A percentile compares a stretch with the other conserved stretches of the same genome.
Conservation (phyloP, 2,113 vertebrate species). For the Poecilia latipinna region DNA sequence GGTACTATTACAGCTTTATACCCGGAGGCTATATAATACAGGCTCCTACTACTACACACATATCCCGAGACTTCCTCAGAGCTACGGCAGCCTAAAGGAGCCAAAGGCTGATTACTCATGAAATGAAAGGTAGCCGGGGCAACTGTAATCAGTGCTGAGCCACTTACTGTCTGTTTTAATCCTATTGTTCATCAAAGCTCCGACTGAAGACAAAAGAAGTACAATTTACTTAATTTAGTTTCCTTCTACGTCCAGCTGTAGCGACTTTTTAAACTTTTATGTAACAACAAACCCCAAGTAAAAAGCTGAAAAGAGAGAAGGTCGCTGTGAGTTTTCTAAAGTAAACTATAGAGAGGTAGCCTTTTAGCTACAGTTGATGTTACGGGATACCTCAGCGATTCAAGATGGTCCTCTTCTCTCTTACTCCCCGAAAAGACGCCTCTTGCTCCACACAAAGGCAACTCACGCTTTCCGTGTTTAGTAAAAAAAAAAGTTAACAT, state of each 20-base stretch:
- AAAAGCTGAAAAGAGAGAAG: not conserved
- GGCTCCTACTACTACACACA: not conserved
- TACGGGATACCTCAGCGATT: conserved; percentile 40
- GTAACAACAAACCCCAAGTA: not conserved
- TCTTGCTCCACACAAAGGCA: not conserved
- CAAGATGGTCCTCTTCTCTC: conserved; percentile 15
- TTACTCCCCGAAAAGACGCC: not conserved
- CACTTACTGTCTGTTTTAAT: conserved; percentile 57
- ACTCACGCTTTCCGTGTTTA: not conserved
- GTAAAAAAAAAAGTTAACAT: not conserved
- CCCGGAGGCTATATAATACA: not conserved
- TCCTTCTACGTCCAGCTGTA: not conserved
- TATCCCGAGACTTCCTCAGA: not conserved
- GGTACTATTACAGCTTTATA: not conserved
- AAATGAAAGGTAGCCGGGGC: conserved; percentile 12
- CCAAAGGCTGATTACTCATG: not conserved
- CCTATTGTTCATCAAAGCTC: conserved; percentile 62
- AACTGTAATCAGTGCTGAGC: conserved; percentile 25
- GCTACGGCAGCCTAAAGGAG: not conserved
- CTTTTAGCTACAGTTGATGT: conserved; percentile 13
- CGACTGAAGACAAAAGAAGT: not conserved
- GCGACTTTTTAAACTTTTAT: not conserved
- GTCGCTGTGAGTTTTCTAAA: not conserved
- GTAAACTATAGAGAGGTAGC: conserved; percentile 3
- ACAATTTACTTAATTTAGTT: not conserved